Evolutionary conservation across 2,888 invertebrate genomes (phyloP).

Genomic region (Mimachlamys varia): DNA sequence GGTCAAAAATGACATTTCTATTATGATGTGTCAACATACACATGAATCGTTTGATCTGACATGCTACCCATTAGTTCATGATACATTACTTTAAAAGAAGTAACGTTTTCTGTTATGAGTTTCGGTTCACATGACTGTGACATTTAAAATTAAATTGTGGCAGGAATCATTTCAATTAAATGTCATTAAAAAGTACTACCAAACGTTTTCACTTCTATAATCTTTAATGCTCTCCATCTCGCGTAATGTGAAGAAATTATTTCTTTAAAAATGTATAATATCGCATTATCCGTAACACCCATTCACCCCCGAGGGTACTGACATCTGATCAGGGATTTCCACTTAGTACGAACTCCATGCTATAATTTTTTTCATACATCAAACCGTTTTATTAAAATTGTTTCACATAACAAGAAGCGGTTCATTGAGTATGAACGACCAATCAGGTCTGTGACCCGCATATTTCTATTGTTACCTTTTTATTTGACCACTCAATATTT

Average conservation of each 20-base stretch:
- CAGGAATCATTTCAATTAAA: constrained; percentile 25
- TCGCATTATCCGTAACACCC: not conserved
- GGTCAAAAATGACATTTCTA: not conserved
- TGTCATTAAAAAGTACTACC: not conserved
- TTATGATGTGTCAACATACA: not conserved
- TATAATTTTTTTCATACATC: not conserved
- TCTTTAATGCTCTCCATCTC: not conserved
- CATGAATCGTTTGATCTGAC: constrained; percentile 30
- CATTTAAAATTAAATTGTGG: constrained; percentile 9
- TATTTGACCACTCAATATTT: not conserved
- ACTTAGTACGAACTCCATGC: not conserved
- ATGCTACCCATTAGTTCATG: not conserved
- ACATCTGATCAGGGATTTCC: not conserved
- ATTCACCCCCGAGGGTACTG: not conserved
- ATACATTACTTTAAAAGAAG: not conserved
- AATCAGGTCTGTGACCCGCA: not conserved
- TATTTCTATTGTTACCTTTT: not conserved
- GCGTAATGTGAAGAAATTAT: not conserved
- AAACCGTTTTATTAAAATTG: not conserved
- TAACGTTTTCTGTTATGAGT: not conserved
- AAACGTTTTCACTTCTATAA: not conserved
- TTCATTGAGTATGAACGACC: not conserved
- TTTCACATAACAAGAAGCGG: not conserved
- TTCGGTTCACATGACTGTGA: not conserved
- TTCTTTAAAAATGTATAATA: not conserved